These are phyloP conservation scores for Drosophila melanosoma DNA, from an alignment of 2,888 invertebrate genomes.

Conservation along the genomic window DNA sequence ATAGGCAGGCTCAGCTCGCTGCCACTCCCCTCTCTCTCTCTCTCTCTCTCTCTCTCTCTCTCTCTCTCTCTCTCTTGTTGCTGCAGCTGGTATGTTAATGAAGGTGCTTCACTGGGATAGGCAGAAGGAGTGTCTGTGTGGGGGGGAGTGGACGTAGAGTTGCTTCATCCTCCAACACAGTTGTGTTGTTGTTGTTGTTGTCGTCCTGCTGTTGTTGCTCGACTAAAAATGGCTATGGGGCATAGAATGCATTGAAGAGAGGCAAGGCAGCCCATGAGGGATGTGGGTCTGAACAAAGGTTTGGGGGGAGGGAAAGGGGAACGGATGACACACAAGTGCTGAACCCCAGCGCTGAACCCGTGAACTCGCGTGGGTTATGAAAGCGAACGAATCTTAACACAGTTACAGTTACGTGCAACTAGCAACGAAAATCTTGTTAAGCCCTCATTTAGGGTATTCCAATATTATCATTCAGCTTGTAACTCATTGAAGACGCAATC, in stretches of 20 bases:
- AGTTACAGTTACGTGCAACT: slow-evolving; percentile 48
- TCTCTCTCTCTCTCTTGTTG: not conserved
- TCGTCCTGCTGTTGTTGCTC: slow-evolving; percentile 42
- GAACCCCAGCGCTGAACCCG: slow-evolving; percentile 65
- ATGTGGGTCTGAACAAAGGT: not conserved
- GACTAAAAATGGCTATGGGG: slow-evolving; percentile 65
- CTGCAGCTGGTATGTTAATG: slow-evolving; percentile 76
- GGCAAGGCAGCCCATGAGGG: not conserved
- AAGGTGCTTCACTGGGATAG: slow-evolving; percentile 67
- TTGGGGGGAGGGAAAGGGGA: not conserved
- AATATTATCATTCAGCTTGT: not conserved
- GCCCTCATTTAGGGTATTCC: not conserved
- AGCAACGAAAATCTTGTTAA: slow-evolving; percentile 27
- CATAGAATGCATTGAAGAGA: slow-evolving; percentile 60
- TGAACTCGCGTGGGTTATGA: slow-evolving; percentile 70
- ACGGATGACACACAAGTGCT: slow-evolving; percentile 78
- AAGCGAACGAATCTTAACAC: slow-evolving; percentile 61
- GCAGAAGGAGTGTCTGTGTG: not conserved
- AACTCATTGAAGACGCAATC: not conserved
- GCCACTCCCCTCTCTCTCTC: not conserved
- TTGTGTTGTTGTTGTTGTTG: slow-evolving; percentile 26
- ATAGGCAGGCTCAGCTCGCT: slow-evolving; percentile 33
- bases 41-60: not conserved
- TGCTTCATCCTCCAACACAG: not conserved
- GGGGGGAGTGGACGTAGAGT: not conserved